A percentile compares a stretch with the other conserved stretches of the same genome.
Evolutionary conservation across 2,797 vertebrate species (phyloP).

Genomic region (Brachyalestes nurse): DNA sequence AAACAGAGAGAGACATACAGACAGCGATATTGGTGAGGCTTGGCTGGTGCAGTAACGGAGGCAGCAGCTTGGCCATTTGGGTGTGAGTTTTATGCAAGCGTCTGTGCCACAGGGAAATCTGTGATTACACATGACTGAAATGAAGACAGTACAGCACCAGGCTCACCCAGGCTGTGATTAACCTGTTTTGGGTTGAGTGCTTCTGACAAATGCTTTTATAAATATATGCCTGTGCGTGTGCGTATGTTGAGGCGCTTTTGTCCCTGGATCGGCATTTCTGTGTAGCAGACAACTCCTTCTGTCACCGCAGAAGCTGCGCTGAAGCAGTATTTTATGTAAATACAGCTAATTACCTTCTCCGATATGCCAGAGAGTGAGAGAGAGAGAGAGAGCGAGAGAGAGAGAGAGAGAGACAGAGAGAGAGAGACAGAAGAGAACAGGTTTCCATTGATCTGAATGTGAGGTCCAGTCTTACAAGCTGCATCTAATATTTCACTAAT

Average conservation of each 20-base stretch:
- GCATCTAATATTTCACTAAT: constrained; percentile 29
- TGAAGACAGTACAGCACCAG: background rate
- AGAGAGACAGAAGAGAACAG: constrained; percentile 21
- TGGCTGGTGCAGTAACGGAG: constrained; percentile 20
- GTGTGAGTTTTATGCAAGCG: background rate
- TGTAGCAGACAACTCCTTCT: constrained; percentile 33
- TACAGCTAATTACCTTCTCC: constrained; percentile 43
- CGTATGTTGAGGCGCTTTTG: background rate
- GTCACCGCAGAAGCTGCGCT: constrained; percentile 12
- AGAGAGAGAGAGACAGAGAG: constrained; percentile 8
- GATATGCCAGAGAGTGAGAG: constrained; percentile 3
- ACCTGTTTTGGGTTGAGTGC: background rate
- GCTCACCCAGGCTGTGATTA: constrained; percentile 3
- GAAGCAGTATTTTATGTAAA: constrained; percentile 39
- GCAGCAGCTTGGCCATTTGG: constrained; percentile 1
- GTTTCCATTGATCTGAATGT: constrained; percentile 33
- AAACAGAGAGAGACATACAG: constrained; percentile 10
- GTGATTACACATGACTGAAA: constrained; percentile 21
- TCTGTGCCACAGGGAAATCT: constrained; percentile 9
- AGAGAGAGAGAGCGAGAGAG: background rate
- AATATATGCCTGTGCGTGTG: background rate
- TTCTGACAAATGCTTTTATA: constrained; percentile 8
- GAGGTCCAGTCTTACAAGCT: constrained; percentile 16
- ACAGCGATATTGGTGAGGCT: constrained; percentile 1
- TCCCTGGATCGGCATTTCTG: constrained; percentile 29